A percentile compares a stretch with the other conserved stretches of the same genome.
Conservation (phyloP, 2,113 vertebrate genomes). For the Trematocara variabile region DNA sequence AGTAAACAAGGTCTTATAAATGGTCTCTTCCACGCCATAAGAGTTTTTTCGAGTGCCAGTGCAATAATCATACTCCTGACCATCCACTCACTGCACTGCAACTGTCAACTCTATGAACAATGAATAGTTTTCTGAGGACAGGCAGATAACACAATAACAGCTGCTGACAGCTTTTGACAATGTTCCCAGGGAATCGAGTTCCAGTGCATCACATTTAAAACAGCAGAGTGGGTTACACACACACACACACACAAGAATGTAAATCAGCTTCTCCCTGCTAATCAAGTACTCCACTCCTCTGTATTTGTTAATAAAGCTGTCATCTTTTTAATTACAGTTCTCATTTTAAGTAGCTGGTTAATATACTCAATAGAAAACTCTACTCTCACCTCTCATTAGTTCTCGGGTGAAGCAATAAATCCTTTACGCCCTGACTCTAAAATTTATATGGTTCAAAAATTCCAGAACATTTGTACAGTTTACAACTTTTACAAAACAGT, state of each 20-base stretch:
- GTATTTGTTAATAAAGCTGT: conserved; percentile 61
- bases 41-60: not conserved
- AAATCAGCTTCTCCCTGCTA: conserved; percentile 41
- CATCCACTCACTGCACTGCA: conserved; percentile 24
- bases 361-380: conserved; percentile 17
- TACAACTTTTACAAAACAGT: not conserved
- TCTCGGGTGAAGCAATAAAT: conserved; percentile 7
- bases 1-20: conserved; percentile 18
- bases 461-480: not conserved
- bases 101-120: conserved; percentile 15
- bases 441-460: not conserved
- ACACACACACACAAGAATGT: not conserved
- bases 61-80: conserved; percentile 9
- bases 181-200: not conserved
- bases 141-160: not conserved
- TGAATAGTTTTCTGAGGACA: not conserved
- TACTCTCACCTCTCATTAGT: conserved; percentile 1
- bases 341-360: conserved; percentile 45
- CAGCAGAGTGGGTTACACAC: not conserved
- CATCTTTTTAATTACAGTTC: conserved; percentile 52
- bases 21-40: not conserved
- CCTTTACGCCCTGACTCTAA: not conserved
- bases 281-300: conserved; percentile 37
- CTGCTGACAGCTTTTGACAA: conserved; percentile 13
- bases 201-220: not conserved